Evolutionary conservation across 2,113 vertebrate species (phyloP), one percentile per base, ranked within the genome.

Genomic region (Salminus brasiliensis): DNA sequence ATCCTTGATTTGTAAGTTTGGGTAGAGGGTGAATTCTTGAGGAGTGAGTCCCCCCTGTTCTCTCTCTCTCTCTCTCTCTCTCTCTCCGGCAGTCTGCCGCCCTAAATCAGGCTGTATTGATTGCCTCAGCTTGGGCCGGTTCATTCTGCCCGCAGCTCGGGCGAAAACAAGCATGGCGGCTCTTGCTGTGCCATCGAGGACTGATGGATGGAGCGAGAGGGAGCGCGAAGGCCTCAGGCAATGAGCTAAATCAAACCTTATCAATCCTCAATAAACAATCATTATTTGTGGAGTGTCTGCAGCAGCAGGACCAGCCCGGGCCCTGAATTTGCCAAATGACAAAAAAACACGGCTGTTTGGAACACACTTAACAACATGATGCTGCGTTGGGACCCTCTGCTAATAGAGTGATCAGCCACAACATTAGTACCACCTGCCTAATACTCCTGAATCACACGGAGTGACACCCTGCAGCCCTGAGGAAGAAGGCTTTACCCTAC

Each of bases 51-150:
- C 30, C 23, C 27, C 47, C 55, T 30, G 29, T 32, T 34, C 27
- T 29, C 52, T 16, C 9, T 49, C 45, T 49, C 45, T 3, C n/a
- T 41, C 71, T 60, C 32, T 57, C 34, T 63, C 39, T 52, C 27
- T 53, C 32, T 67, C 66, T 60, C 32, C 47, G 43, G 69, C 39
- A 43, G 32, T 53, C 32, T 67, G 71, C 21, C 53, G 25, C 11
- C 32, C 32, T 73, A 74, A 79, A 70, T 80, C 59, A 47, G 66
- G 41, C 53, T 47, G 43, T 75, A 75, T 82, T 55, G 74, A 84
- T 68, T 69, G 77, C 15, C 18, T 36, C 67, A 41, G 60, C 21
- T 21, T 18, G 62, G 72, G 55, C 25, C 34, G 77, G 74, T 83
- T 84, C 60, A 80, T 74, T 75, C 71, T 65, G 43, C 67, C 76